Conservation (phyloP, 2,113 vertebrate genomes). For the Talpa occidentalis region DNA sequence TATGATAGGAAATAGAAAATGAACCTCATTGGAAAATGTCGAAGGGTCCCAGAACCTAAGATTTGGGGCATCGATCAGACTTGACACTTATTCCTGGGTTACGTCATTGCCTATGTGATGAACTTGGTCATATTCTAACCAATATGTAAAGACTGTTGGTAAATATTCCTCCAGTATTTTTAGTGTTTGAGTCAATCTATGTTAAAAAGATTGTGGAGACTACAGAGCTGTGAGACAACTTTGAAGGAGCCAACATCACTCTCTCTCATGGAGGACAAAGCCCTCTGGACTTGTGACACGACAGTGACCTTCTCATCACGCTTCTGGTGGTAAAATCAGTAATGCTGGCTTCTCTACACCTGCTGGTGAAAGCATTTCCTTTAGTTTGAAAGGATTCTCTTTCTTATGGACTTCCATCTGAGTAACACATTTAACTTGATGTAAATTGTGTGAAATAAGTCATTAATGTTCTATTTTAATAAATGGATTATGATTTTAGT, state of each 20-base stretch:
- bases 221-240: not conserved
- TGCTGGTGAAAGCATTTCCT: not conserved
- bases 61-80: not conserved
- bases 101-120: not conserved
- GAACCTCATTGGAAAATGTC: not conserved
- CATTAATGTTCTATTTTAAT: not conserved
- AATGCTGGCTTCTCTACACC: not conserved
- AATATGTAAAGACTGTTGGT: not conserved
- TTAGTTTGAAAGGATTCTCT: not conserved
- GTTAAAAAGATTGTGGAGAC: not conserved
- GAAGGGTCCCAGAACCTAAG: too few relatives aligned
- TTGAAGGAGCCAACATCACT: not conserved
- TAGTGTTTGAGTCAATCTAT: not conserved
- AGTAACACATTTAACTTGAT: not conserved
- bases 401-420: not conserved
- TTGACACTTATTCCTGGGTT: not conserved
- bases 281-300: not conserved
- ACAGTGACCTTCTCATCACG: not conserved
- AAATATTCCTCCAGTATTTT: not conserved
- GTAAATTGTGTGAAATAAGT: not conserved
- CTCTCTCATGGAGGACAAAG: not conserved
- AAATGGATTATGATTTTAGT: not conserved
- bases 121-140: not conserved
- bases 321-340: not conserved
- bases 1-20: not conserved